Evolutionary conservation across 2,113 vertebrate genomes (phyloP).

Genomic region (Paralichthys olivaceus): DNA sequence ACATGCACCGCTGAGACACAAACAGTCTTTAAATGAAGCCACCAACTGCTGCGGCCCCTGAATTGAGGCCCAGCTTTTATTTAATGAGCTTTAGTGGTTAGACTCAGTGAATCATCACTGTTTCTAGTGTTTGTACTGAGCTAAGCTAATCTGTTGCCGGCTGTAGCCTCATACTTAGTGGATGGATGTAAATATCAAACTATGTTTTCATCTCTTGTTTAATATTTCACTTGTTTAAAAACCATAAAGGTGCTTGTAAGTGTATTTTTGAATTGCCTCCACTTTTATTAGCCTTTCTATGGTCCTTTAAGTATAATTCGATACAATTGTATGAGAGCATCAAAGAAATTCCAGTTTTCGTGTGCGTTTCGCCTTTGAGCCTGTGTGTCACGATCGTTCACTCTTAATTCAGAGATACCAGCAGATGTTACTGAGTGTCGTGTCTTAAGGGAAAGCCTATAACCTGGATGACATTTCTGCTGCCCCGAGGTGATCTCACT

Average conservation of each 20-base stretch:
- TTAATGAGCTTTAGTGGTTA: too few relatives aligned
- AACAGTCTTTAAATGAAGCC: too few relatives aligned
- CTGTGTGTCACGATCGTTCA: neutral
- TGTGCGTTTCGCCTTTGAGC: conserved; percentile 8
- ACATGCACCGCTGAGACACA: too few relatives aligned
- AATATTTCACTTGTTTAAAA: neutral
- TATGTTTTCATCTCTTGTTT: neutral
- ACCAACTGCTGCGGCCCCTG: too few relatives aligned
- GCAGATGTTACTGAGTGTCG: conserved; percentile 24
- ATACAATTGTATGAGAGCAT: neutral
- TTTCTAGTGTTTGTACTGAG: too few relatives aligned
- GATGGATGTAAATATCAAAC: neutral
- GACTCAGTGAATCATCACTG: too few relatives aligned
- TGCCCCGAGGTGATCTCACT: conserved; percentile 33
- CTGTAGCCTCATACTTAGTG: too few relatives aligned
- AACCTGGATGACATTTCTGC: conserved; percentile 45
- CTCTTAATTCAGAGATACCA: conserved; percentile 11
- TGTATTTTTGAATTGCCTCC: neutral
- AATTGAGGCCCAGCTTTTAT: too few relatives aligned
- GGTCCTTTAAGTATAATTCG: neutral
- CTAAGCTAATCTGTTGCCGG: too few relatives aligned
- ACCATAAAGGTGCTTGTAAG: neutral
- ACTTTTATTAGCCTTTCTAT: neutral
- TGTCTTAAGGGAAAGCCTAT: conserved; percentile 19
- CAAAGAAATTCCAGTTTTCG: neutral